Evolutionary conservation across 2,113 vertebrate genomes (phyloP).

Genomic region (Tachysurus vachellii): DNA sequence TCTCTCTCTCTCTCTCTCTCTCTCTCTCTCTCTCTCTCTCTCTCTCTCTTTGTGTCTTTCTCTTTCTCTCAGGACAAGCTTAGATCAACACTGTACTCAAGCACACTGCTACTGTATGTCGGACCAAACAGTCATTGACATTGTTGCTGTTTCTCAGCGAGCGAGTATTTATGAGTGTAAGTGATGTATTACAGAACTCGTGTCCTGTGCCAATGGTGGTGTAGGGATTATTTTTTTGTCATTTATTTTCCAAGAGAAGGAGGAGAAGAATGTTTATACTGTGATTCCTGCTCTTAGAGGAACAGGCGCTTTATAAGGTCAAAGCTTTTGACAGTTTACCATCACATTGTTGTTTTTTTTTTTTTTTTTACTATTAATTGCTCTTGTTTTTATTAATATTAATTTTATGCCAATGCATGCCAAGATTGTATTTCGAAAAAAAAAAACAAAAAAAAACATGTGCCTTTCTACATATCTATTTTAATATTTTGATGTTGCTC

Average conservation of each 20-base stretch:
- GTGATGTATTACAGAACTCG: constrained; percentile 57
- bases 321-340: constrained; percentile 68
- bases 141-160: constrained; percentile 57
- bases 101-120: constrained; percentile 61
- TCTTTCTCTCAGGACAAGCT: constrained; percentile 65
- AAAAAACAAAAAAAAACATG: constrained; percentile 56
- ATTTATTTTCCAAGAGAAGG: constrained; percentile 42
- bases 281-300: constrained; percentile 51
- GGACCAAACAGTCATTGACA: constrained; percentile 67
- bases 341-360: constrained; percentile 56
- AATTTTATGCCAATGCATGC: constrained; percentile 64
- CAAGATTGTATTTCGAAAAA: constrained; percentile 67
- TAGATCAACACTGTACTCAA: constrained; percentile 60
- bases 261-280: constrained; percentile 61
- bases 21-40: neutral
- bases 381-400: constrained; percentile 35
- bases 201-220: constrained; percentile 49
- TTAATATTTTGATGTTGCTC: constrained; percentile 73
- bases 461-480: constrained; percentile 74
- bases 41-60: constrained; percentile 19
- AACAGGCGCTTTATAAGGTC: constrained; percentile 62
- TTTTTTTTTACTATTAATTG: constrained; percentile 16
- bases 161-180: constrained; percentile 66
- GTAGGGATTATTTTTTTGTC: constrained; percentile 31
- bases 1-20: constrained; percentile 35